phyloP scores from a whole-genome alignment of 2,113 vertebrate genomes.

The Herpailurus yagouaroundi region DNA sequence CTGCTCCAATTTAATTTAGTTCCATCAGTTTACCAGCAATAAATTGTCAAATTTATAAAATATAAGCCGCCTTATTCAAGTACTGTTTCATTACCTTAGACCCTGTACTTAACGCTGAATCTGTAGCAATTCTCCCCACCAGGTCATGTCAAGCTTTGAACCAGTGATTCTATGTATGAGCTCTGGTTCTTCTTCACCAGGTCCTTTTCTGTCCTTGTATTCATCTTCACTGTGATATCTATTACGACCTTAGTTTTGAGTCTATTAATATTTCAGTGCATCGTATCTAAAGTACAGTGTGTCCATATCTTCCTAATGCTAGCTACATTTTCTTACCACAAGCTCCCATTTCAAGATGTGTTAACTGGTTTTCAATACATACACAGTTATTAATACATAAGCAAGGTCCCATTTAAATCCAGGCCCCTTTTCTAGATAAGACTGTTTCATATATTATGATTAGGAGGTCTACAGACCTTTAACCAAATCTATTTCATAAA shows the following conservation, averaged over 20 bases:
- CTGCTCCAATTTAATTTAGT: neutral
- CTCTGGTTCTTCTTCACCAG: neutral
- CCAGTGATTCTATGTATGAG: neutral
- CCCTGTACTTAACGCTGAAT: neutral
- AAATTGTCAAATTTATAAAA: conserved; percentile 27
- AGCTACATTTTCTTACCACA: neutral
- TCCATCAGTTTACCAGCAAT: conserved; percentile 5
- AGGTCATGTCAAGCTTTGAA: neutral
- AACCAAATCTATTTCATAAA: neutral
- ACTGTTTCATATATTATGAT: neutral
- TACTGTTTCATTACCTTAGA: neutral
- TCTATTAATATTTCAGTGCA: conserved; percentile 24
- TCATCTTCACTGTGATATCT: neutral
- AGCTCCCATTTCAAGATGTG: neutral
- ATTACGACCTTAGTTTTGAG: neutral
- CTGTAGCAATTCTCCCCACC: conserved; percentile 1
- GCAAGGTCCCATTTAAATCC: neutral
- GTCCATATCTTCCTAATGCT: neutral
- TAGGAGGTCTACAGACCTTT: neutral
- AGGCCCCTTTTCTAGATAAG: neutral
- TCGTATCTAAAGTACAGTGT: neutral
- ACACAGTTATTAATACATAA: neutral
- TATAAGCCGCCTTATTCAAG: neutral
- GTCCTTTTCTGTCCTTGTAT: neutral
- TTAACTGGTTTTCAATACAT: neutral